Conservation (phyloP, 2,113 vertebrate genomes). For the Girardinichthys multiradiatus region DNA sequence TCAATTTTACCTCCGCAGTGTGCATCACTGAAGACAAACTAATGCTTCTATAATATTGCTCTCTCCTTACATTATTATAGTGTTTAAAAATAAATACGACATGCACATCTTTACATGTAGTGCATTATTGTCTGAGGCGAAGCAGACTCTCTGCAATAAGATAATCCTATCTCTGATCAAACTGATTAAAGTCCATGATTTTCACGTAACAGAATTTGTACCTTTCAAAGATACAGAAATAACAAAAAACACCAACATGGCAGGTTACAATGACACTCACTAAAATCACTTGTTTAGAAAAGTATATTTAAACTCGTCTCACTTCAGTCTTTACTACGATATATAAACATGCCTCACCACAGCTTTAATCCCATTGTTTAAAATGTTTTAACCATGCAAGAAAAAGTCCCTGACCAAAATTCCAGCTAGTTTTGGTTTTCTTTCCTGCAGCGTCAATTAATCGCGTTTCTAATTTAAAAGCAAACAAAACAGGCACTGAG, state of each 20-base stretch:
- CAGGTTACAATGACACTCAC: conserved; percentile 58
- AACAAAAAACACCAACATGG: conserved; percentile 23
- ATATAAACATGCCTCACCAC: conserved; percentile 19
- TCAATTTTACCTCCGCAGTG: conserved; percentile 4
- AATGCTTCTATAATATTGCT: conserved; percentile 17
- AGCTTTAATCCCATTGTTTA: conserved; percentile 1
- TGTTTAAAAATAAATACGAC: conserved; percentile 56
- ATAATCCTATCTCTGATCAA: conserved; percentile 10
- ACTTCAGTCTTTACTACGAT: conserved; percentile 52
- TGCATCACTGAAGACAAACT: conserved; percentile 24
- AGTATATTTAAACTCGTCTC: conserved; percentile 65
- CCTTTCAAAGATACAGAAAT: conserved; percentile 26
- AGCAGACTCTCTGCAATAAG: conserved; percentile 29
- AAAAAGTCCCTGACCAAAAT: background rate
- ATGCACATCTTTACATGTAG: conserved; percentile 47
- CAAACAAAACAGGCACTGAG: background rate
- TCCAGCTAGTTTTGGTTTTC: background rate
- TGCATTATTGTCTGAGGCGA: conserved; percentile 47
- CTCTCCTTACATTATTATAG: conserved; percentile 30
- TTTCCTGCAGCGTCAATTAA: background rate
- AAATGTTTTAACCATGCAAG: background rate
- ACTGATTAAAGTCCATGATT: conserved; percentile 20
- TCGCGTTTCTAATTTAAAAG: too few species aligned
- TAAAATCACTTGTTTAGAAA: conserved; percentile 33
- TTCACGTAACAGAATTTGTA: conserved; percentile 43